These are phyloP conservation scores for Hypothenemus hampei DNA, from an alignment of 1,140 invertebrate species.

Conservation along the genomic window DNA sequence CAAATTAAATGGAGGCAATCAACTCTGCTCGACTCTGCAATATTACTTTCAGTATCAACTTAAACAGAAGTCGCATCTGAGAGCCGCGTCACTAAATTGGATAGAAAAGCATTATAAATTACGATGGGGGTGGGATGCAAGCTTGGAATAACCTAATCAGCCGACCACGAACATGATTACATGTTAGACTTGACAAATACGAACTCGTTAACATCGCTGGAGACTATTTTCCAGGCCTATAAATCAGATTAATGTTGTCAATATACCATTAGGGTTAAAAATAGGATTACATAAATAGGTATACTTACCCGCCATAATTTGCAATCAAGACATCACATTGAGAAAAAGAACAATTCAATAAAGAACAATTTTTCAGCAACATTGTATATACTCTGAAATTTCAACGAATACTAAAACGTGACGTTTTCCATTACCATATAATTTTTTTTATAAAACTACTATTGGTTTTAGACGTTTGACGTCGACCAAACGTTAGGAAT, in stretches of 20 bases:
- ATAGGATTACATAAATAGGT: no score
- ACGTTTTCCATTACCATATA: no score
- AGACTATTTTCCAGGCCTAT: slow-evolving; percentile 18
- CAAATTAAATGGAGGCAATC: slow-evolving; percentile 25
- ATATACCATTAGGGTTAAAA: no score
- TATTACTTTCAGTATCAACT: slow-evolving; percentile 32
- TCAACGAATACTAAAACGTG: no score
- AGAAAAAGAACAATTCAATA: no score
- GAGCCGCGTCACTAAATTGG: slow-evolving; percentile 34
- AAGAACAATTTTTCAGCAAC: no score
- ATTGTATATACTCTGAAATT: no score
- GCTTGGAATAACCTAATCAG: slow-evolving; percentile 39
- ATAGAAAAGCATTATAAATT: slow-evolving; percentile 40
- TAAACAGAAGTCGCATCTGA: slow-evolving; percentile 36
- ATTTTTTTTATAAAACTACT: no score
- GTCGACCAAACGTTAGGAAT: slow-evolving; percentile 20
- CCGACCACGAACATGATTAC: slow-evolving; percentile 39
- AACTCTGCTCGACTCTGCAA: slow-evolving; percentile 21
- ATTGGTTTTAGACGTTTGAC: slow-evolving; percentile 4
- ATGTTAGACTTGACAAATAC: slow-evolving; percentile 37
- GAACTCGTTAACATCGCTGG: slow-evolving; percentile 18
- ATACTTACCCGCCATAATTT: no score
- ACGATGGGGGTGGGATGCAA: slow-evolving; percentile 35
- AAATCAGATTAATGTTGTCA: no score
- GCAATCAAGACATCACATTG: no score